Evolutionary conservation across 2,113 vertebrate species (phyloP).

Genomic region (Suricata suricatta): DNA sequence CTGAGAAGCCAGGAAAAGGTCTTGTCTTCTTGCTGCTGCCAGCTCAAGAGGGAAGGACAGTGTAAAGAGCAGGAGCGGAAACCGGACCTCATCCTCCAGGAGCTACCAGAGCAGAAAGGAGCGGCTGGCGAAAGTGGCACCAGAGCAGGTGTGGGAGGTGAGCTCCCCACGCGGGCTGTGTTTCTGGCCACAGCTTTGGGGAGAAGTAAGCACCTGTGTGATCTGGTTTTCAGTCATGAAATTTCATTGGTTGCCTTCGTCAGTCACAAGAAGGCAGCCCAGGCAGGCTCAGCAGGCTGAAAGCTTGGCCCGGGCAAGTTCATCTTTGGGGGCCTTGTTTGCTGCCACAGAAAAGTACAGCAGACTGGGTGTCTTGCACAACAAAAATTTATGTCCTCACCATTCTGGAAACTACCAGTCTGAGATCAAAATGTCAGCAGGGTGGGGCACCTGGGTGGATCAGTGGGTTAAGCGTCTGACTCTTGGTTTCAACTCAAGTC

Average conservation of each 20-base stretch:
- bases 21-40: not conserved
- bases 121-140: not conserved
- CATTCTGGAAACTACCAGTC: not conserved
- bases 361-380: not conserved
- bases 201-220: not conserved
- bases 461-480: too few species aligned
- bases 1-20: constrained; percentile 4
- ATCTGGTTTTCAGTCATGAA: not conserved
- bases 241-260: not conserved
- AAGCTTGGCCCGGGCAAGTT: not conserved
- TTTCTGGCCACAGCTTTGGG: not conserved
- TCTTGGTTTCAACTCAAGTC: too few species aligned
- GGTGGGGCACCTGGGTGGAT: too few species aligned
- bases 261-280: not conserved
- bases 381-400: not conserved
- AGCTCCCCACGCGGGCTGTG: fast-evolving
- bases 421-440: not conserved
- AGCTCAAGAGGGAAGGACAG: not conserved
- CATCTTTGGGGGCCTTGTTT: not conserved
- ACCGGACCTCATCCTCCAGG: not conserved
- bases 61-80: constrained; percentile 56
- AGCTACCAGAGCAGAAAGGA: constrained; percentile 49
- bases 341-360: not conserved
- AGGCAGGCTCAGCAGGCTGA: not conserved
- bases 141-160: not conserved